A percentile compares a stretch with the other conserved stretches of the same genome.
phyloP scores from a whole-genome alignment of 2,113 vertebrate genomes.

The Solea solea region DNA sequence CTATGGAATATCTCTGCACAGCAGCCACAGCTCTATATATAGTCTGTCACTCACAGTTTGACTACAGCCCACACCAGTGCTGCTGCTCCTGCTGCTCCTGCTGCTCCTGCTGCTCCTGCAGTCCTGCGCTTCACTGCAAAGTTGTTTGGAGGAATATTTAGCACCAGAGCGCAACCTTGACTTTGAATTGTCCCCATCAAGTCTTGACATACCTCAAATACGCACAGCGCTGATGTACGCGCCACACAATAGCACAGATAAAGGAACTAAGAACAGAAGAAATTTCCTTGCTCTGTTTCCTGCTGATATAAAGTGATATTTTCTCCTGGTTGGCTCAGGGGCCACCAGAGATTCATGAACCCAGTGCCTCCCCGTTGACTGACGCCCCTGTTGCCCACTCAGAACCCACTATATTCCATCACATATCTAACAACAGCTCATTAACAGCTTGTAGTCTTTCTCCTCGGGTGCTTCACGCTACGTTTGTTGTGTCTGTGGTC shows the following conservation, averaged over 20 bases:
- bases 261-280: slow-evolving; percentile 39
- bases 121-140: slow-evolving; percentile 30
- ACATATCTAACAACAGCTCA: slow-evolving; percentile 26
- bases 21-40: slow-evolving; percentile 47
- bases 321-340: slow-evolving; percentile 53
- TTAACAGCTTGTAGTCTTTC: slow-evolving; percentile 37
- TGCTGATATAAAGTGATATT: slow-evolving; percentile 71
- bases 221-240: slow-evolving; percentile 35
- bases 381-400: slow-evolving; percentile 55
- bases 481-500: slow-evolving; percentile 12
- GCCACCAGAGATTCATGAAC: slow-evolving; percentile 62
- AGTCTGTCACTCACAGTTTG: slow-evolving; percentile 46
- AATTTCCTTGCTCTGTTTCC: slow-evolving; percentile 58
- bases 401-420: slow-evolving; percentile 7
- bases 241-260: slow-evolving; percentile 45
- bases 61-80: slow-evolving; percentile 34
- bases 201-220: slow-evolving; percentile 26
- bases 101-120: slow-evolving; percentile 25
- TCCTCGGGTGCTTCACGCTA: slow-evolving; percentile 36
- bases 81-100: slow-evolving; percentile 23
- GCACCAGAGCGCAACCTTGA: slow-evolving; percentile 62
- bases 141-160: slow-evolving; percentile 51
- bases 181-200: slow-evolving; percentile 26
- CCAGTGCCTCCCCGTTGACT: slow-evolving; percentile 18
- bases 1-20: slow-evolving; percentile 52